Base-by-base conservation (phyloP, 2,113 vertebrate species). In the Xerus inauris region DNA sequence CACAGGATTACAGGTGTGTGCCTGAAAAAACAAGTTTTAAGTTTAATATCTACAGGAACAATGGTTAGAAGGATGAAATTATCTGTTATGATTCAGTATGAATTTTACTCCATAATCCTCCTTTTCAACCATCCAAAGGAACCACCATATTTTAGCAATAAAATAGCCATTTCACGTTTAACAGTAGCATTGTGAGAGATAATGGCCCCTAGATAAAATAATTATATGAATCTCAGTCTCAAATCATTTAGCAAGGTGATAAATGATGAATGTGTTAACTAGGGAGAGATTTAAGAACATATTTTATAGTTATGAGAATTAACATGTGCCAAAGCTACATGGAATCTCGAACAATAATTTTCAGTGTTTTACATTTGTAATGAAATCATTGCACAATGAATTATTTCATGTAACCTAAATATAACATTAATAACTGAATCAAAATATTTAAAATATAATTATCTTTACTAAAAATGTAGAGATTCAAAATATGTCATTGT, bases 201-300 rank as follows among this genome's bases (percentile, higher is more conserved):
- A 92, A 82, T 62, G 38, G 54, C 35, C 84, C 28, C 14, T 77
- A 90, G 94, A 96, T 91, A 91, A 89, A 91, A 88, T 72, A 76
- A 94, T 87, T 87, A 65, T 89, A 57, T 67, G n/a, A 92, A 88
- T 94, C 94, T 32, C 45, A 94, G 51, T 47, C 69, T 95, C 49
- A 94, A 94, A 65, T 93, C 67, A 90, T 59, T 87, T 47, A 77
- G 77, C n/a, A 87, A 81, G n/a, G 6, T 64, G 42, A 77, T 35
- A 89, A 49, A 91, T 49, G 40, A 91, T 40, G 64, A 87, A 3
- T 80, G 38, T 79, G 32, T 83, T 91, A 95, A 83, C 7, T 42
- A 40, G 51, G 84, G 47, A 95, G 7, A 62, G 26, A 85, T 93
- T 88, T 69, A 96, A 94, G 49, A 79, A 87, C 26, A 54, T 40